Base-by-base conservation (phyloP, 2,113 vertebrate species). In the Edolisoma coerulescens region DNA sequence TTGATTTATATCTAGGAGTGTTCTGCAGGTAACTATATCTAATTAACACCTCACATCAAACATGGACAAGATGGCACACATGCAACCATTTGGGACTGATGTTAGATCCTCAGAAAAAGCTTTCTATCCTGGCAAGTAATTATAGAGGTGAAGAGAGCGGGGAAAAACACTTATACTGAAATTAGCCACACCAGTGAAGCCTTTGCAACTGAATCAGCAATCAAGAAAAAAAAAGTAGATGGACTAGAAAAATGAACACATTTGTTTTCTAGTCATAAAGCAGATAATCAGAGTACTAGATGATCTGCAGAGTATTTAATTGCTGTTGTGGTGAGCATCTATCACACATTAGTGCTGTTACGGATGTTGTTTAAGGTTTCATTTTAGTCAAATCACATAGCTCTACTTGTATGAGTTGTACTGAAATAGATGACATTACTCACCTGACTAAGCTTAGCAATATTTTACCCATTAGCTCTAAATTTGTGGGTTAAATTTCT, bases 401-500 rank as follows among this genome's bases (percentile, higher is more conserved):
- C 21, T 86, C 16, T 59, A 41, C 64, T 94, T 57, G 32, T 54
- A 52, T 79, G 76, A 91, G 61, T 68, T 67, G 47, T 30, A 88
- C 69, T 79, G 53, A 94, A 96, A 91, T 59, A 93, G 89, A 88
- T 81, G 54, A 50, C 45, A 88, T 94, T 96, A 89, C 69, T 95
- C 74, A 93, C 74, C 87, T 93, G 81, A 80, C 80, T 92, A 90
- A 88, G 63, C 45, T 83, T 65, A 87, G 89, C 76, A 94, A 76
- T 95, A 76, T 93, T 96, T 96, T 87, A 86, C 83, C 94, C 85
- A 90, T 96, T 97, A 95, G 91, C 50, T 96, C 78, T 91, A 95
- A 81, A 92, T 96, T 95, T 95, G 70, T 90, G 71, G 71, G 64
- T 94, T 95, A 94, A 88, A 81, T 84, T 96, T 92, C 59, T 92